Evolutionary conservation across 1,140 invertebrate species (phyloP), one percentile per base, ranked within the genome.

Genomic region (silkworm (Bombyx mori)): DNA sequence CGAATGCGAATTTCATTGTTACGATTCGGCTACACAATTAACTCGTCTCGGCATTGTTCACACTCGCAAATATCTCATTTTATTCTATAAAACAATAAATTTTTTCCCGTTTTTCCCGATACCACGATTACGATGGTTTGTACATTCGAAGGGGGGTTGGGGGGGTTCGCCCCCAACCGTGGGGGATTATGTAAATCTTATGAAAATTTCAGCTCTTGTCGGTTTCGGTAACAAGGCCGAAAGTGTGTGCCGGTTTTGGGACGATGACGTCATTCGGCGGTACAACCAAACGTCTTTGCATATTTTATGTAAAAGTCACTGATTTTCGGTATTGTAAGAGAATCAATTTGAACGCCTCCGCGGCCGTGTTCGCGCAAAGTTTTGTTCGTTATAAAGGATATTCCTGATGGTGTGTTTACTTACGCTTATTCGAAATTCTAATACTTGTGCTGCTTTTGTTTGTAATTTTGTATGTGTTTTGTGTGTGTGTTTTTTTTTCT

Each of bases 131-230:
- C 46, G 58, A 5, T 35, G 26, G 65, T 47, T 43, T 49, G 50
- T 55, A 49, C 12, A 49, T 22, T 49, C 22, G 48, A 22, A 35
- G 26, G 26, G 22, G 50, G 18, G 50, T 1, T 26, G 22, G 50
- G 57, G 54, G 54, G 58, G 46, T 51, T 26, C 42, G 50, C 50
- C 6, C 50, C 22, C 50, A 35, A 35, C 12, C 50, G 43, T 18
- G 22, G n/a, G n/a, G 69, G 73, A 77, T 77, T 79, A 81, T 81
- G 78, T 69, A 69, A 76, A 81, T 77, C 56, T 60, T 76, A 79
- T 75, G 70, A 75, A 73, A 77, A 73, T 77, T 67, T 53, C 60
- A 50, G 65, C 59, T 64, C 66, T 69, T 67, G 61, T 69, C 61
- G 60, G 26, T 1, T 44, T 35, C 26, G 26, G 26, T 35, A 35